These are phyloP conservation scores for Lacerta viridis DNA, from an alignment of 2,797 vertebrate species.

Conservation along the genomic window DNA sequence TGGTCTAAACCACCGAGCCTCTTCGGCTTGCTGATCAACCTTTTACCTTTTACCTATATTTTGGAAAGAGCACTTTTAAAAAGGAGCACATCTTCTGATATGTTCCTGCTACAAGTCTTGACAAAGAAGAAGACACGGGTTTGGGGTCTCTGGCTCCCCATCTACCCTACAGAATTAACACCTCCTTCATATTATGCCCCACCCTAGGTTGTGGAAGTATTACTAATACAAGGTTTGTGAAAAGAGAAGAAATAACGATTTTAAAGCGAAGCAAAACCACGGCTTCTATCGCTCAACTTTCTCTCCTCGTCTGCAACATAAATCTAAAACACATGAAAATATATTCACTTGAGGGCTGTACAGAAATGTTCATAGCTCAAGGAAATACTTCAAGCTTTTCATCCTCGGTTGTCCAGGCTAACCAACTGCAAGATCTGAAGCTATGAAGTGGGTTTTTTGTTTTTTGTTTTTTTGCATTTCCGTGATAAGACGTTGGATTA, in stretches of 20 bases:
- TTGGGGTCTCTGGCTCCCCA: neutral
- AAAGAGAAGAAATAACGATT: constrained; percentile 57
- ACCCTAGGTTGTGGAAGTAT: neutral
- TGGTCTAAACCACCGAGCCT: no score
- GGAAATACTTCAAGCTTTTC: constrained; percentile 43
- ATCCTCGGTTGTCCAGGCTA: constrained; percentile 36
- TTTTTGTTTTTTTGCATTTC: constrained; percentile 8
- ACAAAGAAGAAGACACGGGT: neutral
- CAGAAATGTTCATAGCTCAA: constrained; percentile 28
- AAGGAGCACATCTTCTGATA: constrained; percentile 3
- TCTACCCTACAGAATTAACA: neutral
- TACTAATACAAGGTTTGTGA: constrained; percentile 52
- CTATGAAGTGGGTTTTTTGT: neutral
- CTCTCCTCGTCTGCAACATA: constrained; percentile 48
- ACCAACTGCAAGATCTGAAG: constrained; percentile 44
- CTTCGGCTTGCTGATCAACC: no score
- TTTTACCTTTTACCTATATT: no score
- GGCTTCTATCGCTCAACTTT: constrained; percentile 31
- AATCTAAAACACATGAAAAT: constrained; percentile 72
- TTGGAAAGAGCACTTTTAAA: constrained; percentile 38
- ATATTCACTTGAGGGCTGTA: constrained; percentile 59
- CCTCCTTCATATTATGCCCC: neutral
- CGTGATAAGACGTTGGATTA: constrained; percentile 49
- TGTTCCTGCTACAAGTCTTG: constrained; percentile 18
- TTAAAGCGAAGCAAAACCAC: neutral